These are phyloP conservation scores for Lanius collurio DNA, from an alignment of 2,113 vertebrate species.

Conservation along the genomic window DNA sequence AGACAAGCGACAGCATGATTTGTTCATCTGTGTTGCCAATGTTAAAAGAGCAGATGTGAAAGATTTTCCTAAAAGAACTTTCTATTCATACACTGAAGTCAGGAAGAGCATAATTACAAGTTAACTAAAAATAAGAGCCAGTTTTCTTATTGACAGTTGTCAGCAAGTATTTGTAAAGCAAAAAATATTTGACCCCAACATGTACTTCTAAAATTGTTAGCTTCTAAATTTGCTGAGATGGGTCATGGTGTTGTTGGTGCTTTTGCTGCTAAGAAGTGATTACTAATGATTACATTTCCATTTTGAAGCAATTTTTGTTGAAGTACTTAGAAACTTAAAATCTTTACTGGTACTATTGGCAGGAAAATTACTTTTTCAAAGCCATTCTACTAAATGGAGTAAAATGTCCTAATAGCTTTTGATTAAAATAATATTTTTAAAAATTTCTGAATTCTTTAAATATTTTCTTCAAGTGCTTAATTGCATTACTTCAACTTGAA, in stretches of 20 bases:
- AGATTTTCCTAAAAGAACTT: conserved; percentile 11
- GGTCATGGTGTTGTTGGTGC: background rate
- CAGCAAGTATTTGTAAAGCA: background rate
- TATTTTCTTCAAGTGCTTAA: background rate
- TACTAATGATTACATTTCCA: background rate
- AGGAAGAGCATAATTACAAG: background rate
- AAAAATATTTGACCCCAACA: background rate
- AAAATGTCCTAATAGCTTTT: conserved; percentile 22
- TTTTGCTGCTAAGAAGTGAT: background rate
- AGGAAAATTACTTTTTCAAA: conserved; percentile 7
- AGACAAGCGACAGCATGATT: background rate
- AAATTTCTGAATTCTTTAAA: background rate
- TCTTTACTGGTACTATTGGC: background rate
- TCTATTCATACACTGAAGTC: background rate
- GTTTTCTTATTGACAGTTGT: conserved; percentile 22
- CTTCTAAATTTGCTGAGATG: background rate
- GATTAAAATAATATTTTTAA: background rate
- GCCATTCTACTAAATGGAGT: background rate
- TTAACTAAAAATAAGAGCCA: conserved; percentile 6
- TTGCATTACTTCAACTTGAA: background rate
- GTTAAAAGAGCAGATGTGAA: background rate
- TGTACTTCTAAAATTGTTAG: background rate
- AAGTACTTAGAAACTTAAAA: background rate
- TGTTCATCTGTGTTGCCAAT: background rate
- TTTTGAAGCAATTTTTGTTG: conserved; percentile 24